These are phyloP conservation scores for Mimas tiliae DNA, from an alignment of 2,888 invertebrate genomes.

Conservation along the genomic window DNA sequence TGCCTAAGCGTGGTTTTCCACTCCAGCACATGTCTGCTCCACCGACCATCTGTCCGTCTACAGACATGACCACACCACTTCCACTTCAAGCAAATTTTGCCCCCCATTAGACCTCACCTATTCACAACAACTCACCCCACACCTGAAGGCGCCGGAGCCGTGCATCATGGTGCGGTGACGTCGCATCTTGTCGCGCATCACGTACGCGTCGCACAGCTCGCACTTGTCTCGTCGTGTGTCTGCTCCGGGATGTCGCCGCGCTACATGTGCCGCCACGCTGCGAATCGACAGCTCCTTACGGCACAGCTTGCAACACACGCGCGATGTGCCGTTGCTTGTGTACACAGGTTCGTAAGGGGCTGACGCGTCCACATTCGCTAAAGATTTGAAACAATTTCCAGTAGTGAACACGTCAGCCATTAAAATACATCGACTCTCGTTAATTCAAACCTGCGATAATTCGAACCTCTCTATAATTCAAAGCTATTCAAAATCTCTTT, in stretches of 20 bases:
- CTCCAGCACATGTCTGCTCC: too few relatives aligned
- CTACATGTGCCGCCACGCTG: slow-evolving; percentile 57
- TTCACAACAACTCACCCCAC: slow-evolving; percentile 49
- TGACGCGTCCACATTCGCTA: slow-evolving; percentile 29
- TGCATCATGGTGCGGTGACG: slow-evolving; percentile 51
- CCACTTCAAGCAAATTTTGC: too few relatives aligned
- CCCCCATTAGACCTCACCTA: too few relatives aligned
- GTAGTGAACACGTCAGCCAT: background rate
- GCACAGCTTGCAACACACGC: slow-evolving; percentile 58
- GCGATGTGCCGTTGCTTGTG: slow-evolving; percentile 26
- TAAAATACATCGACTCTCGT: too few relatives aligned
- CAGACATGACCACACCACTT: too few relatives aligned
- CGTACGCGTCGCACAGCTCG: slow-evolving; percentile 56
- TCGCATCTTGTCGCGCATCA: slow-evolving; percentile 48
- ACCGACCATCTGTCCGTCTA: too few relatives aligned
- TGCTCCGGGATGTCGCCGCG: slow-evolving; percentile 52
- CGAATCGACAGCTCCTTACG: slow-evolving; percentile 55
- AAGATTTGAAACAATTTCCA: slow-evolving; percentile 26
- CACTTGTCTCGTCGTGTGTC: slow-evolving; percentile 57
- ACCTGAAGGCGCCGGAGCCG: slow-evolving; percentile 39
- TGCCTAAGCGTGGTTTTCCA: too few relatives aligned
- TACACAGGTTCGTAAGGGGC: slow-evolving; percentile 6
- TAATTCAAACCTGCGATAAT: too few relatives aligned
- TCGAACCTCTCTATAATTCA: too few relatives aligned
- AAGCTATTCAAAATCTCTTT: too few relatives aligned